Evolutionary conservation across 1,140 invertebrate genomes (phyloP).

Genomic region (Ceratina japonica): DNA sequence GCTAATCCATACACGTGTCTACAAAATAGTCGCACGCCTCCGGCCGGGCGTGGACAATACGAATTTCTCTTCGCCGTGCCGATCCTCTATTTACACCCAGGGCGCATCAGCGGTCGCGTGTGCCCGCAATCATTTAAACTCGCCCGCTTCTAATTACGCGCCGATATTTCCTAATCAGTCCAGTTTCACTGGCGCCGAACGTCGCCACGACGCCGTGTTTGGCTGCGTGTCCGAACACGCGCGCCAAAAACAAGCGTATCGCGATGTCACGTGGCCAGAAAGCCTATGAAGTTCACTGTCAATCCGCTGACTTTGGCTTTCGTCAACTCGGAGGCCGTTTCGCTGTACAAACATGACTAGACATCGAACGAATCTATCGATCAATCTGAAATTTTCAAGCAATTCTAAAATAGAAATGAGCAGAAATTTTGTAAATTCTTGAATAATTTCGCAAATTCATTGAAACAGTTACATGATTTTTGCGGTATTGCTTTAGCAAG

Average conservation of each 20-base stretch:
- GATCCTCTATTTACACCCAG: constrained; percentile 58
- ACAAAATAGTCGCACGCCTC: constrained; percentile 35
- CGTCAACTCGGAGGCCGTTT: no score
- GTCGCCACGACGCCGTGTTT: constrained; percentile 17
- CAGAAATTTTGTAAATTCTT: no score
- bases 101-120: constrained; percentile 54
- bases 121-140: constrained; percentile 54
- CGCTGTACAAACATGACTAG: no score
- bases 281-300: constrained; percentile 3
- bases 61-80: constrained; percentile 63
- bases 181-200: constrained; percentile 65
- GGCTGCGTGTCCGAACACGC: constrained; percentile 16
- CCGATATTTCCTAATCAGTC: constrained; percentile 71
- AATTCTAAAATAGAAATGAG: no score
- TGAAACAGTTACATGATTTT: no score
- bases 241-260: constrained; percentile 9
- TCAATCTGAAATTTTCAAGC: no score
- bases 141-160: constrained; percentile 70
- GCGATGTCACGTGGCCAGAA: constrained; percentile 6
- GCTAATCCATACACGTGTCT: constrained; percentile 26
- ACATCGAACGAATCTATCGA: no score
- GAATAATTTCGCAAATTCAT: no score
- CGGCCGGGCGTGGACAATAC: constrained; percentile 28
- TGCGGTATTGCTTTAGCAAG: no score
- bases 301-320: neutral